phyloP scores from a whole-genome alignment of 2,888 invertebrate species.

The Molorchus minor region DNA sequence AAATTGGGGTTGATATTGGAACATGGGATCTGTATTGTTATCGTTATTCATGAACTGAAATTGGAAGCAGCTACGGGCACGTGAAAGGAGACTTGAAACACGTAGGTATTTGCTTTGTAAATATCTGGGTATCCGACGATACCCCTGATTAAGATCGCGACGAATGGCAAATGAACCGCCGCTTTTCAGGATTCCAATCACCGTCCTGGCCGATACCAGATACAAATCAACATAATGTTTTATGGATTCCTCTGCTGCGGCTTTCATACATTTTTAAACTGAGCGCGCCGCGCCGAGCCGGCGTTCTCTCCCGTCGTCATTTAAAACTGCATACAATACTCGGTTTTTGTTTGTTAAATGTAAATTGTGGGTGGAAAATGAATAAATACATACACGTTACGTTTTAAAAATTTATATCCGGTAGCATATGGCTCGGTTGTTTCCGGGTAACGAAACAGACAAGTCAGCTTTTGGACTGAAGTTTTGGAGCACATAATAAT shows the following conservation, averaged over 20 bases:
- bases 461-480: no score
- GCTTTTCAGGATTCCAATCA: slow-evolving; percentile 9
- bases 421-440: neutral
- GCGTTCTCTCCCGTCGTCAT: neutral
- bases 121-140: neutral
- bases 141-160: slow-evolving; percentile 1
- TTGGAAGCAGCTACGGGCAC: no score
- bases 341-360: slow-evolving; percentile 1
- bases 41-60: no score
- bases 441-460: neutral
- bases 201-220: neutral
- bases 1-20: no score
- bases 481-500: no score
- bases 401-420: neutral
- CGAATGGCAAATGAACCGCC: slow-evolving; percentile 3
- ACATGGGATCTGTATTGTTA: no score
- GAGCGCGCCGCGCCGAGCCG: neutral
- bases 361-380: neutral
- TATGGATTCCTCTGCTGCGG: slow-evolving; percentile 11
- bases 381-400: slow-evolving; percentile 2
- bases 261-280: slow-evolving; percentile 23
- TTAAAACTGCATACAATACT: slow-evolving; percentile 11
- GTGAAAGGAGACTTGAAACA: no score
- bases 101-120: neutral
- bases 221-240: slow-evolving; percentile 25